Conservation (phyloP, 2,888 invertebrate species). For the Tortricodes alternella region DNA sequence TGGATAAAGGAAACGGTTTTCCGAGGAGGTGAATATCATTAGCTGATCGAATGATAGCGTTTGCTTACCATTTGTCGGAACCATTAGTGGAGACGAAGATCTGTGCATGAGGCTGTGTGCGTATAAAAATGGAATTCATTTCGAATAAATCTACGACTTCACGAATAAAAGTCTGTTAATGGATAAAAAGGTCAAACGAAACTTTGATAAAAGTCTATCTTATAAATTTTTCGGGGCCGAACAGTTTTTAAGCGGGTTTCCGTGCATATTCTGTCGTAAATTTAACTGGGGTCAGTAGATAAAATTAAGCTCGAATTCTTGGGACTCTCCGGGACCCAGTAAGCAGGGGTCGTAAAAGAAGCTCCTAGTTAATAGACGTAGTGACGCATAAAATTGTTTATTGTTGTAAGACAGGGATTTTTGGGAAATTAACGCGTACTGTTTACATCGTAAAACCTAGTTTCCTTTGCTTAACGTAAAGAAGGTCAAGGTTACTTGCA, state of each 20-base stretch:
- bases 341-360: constrained; percentile 18
- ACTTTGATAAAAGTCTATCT: too few species aligned
- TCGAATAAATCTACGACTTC: background rate
- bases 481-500: too few species aligned
- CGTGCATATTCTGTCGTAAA: constrained; percentile 1
- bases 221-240: too few species aligned
- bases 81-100: constrained; percentile 51
- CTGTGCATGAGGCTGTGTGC: constrained; percentile 5
- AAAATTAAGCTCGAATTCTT: constrained; percentile 16
- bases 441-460: too few species aligned
- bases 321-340: constrained; percentile 1
- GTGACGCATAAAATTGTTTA: constrained; percentile 22
- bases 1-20: constrained; percentile 77
- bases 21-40: constrained; percentile 80
- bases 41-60: constrained; percentile 56
- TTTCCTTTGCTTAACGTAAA: too few species aligned
- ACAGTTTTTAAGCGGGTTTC: too few species aligned
- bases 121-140: background rate
- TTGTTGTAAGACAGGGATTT: constrained; percentile 2
- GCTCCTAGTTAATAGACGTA: constrained; percentile 10
- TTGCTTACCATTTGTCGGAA: constrained; percentile 43
- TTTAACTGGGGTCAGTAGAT: constrained; percentile 10
- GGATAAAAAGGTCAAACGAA: too few species aligned
- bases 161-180: too few species aligned
- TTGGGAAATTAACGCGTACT: background rate